A percentile compares a stretch with the other conserved stretches of the same genome.
Conservation (phyloP, 2,113 vertebrate genomes). For the Anoura caudifer region DNA sequence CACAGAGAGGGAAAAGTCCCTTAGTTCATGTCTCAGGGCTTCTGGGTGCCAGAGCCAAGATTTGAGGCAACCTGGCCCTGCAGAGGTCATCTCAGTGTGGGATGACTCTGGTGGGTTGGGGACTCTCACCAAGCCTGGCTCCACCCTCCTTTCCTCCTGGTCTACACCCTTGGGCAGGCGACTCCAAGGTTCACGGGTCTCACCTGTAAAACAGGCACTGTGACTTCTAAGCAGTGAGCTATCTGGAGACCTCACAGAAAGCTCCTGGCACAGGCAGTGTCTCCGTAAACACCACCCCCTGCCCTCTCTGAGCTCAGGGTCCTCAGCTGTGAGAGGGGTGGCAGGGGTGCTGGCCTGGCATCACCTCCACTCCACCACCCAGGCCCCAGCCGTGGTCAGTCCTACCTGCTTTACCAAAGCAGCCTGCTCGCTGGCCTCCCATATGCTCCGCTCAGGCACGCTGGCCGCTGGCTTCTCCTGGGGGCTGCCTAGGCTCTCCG, state of each 20-base stretch:
- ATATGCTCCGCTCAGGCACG: not conserved
- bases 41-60: not conserved
- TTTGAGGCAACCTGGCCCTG: not conserved
- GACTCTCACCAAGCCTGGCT: not conserved
- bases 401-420: not conserved
- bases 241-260: not conserved
- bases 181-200: not conserved
- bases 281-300: not conserved
- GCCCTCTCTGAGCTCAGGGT: not conserved
- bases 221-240: accelerated
- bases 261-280: not conserved
- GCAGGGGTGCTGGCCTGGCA: not conserved
- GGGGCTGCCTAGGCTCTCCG: not conserved
- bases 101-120: accelerated
- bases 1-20: too few relatives aligned
- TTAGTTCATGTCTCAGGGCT: not conserved
- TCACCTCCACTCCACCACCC: too few relatives aligned
- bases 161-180: not conserved
- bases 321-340: not conserved
- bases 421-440: not conserved
- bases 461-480: not conserved
- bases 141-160: not conserved
- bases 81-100: not conserved
- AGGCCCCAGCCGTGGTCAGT: not conserved
- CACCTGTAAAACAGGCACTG: not conserved